Base-by-base conservation (phyloP, 2,797 vertebrate genomes). In the Florisuga fusca region DNA sequence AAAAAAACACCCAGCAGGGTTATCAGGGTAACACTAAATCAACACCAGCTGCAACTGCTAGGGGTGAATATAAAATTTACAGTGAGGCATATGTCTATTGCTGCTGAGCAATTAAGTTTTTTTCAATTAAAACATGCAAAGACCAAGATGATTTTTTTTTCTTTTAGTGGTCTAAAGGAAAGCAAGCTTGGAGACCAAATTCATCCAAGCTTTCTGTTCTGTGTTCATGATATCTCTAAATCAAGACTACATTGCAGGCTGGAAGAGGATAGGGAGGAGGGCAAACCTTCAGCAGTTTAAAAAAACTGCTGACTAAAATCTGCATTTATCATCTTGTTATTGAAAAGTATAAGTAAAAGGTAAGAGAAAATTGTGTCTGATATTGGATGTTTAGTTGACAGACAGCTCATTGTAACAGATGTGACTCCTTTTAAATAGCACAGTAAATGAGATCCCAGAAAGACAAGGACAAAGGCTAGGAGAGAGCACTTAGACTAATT, bases 401-500 rank as follows among this genome's bases (percentile, higher is more conserved):
- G 94, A 93, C 94, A 96, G 94, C 89, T 86, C 94, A 87, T 93
- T 95, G 87, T 94, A 95, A 91, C 91, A 96, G 80, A 91, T 96
- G 94, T 93, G 93, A 15, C 77, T 91, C 85, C 63, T 95, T 96
- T 95, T 92, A 95, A 96, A 96, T 94, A 95, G 91, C 89, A 71
- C 51, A 0, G 3, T 95, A 96, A 97, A 97, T 92, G 95, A 94
- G 95, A 95, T 94, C 66, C 76, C 85, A 87, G 95, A 87, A 96
- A 94, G 95, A 95, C 94, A 96, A 96, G 95, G 94, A 93, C 96
- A 95, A 95, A 96, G 92, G 93, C 87, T 92, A 91, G 95, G 91
- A 91, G 76, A 88, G 87, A 93, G 76, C 94, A 93, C 95, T 96
- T 97, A 94, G 83, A 92, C 94, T 96, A 95, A 96, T 97, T 96